Evolutionary conservation across 1,140 invertebrate species (phyloP), one percentile per base, ranked within the genome.

Genomic region (Drosophila serrata): DNA sequence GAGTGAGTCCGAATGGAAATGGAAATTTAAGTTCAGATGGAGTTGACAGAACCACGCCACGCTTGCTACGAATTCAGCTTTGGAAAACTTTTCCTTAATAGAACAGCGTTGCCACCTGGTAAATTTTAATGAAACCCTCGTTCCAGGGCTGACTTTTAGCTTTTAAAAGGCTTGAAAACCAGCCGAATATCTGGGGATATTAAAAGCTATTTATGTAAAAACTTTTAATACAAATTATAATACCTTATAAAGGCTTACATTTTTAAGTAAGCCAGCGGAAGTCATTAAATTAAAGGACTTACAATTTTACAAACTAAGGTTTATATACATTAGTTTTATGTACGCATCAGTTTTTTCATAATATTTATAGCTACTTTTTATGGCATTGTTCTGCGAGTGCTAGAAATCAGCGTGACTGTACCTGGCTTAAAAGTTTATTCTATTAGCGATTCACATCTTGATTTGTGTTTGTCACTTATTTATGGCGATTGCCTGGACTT

Each of bases 381-480:
- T 39, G 33, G 3, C 33, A 39, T 39, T 35, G 12, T 24, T 48
- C 8, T 27, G 15, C 45, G 7, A 17, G 1, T 22, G 42, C n/a
- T 22, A 5, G 12, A 19, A 12, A 4, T 11, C 12, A 19, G 9
- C 35, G 27, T 27, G 60, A 37, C 37, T 69, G 61, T 53, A 53
- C 45, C 51, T 35, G 8, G 24, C n/a, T 37, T 35, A 2, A 13
- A 40, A 12, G 15, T 13, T 13, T 3, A 42, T 46, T 70, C 49
- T 24, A 79, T 82, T 82, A 72, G 56, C 29, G n/a, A 82, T 79
- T 79, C 80, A 75, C 35, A 46, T 57, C 40, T 63, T 62, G 72
- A 81, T 74, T 85, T 75, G 73, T 75, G 73, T 62, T 78, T 76
- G 84, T 43, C 59, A 75, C 42, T 60, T 79, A 75, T 82, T 87